These are phyloP conservation scores for Globodera rostochiensis DNA, from an alignment of 1,140 invertebrate genomes.

Conservation along the genomic window DNA sequence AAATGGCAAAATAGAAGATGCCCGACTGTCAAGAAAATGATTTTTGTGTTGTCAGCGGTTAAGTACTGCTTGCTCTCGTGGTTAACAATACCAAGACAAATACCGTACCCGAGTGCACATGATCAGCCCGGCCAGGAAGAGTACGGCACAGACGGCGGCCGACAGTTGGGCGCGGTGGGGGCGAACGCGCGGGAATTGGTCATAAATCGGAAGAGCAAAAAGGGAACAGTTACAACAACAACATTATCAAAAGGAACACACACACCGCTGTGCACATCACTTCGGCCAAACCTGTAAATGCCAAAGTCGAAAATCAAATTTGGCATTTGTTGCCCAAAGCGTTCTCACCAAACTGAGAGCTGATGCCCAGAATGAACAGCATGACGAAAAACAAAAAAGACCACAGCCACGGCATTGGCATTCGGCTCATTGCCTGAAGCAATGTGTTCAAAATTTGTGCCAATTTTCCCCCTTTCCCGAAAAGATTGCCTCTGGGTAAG, in stretches of 20 bases:
- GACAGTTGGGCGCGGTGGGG: conserved; percentile 25
- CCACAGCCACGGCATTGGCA: conserved; percentile 85
- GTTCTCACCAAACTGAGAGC: conserved; percentile 69
- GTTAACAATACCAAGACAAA: background rate
- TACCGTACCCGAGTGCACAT: conserved; percentile 33
- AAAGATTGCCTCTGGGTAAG: conserved; percentile 64
- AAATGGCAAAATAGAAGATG: conserved; percentile 46
- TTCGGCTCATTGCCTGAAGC: conserved; percentile 60
- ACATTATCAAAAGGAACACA: background rate
- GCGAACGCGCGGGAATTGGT: conserved; percentile 40
- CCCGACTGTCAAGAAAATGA: conserved; percentile 29
- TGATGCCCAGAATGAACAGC: conserved; percentile 86
- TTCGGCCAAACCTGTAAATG: conserved; percentile 31
- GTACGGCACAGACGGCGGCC: conserved; percentile 31
- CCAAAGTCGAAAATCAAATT: background rate
- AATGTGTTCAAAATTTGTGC: conserved; percentile 66
- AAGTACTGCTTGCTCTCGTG: background rate
- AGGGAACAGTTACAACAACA: background rate
- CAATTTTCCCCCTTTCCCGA: background rate
- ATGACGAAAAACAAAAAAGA: conserved; percentile 86
- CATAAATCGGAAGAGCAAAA: conserved; percentile 24
- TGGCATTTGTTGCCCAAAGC: too few species aligned
- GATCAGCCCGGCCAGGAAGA: conserved; percentile 33
- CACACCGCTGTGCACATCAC: conserved; percentile 34
- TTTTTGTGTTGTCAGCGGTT: background rate